Evolutionary conservation across 2,113 vertebrate genomes (phyloP).

Genomic region (Panthera uncia): DNA sequence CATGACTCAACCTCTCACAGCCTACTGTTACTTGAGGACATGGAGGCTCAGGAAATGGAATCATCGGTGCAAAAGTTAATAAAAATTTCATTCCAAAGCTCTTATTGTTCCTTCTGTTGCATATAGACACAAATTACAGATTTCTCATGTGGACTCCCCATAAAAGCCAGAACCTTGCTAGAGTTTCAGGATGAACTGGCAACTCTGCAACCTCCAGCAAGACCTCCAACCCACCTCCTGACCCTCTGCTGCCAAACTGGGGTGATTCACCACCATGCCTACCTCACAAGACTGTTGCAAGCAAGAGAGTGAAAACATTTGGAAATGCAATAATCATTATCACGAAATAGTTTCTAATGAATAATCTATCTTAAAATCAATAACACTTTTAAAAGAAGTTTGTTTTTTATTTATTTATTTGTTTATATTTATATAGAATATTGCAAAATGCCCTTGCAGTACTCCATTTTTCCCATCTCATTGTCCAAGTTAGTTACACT

Average conservation of each 20-base stretch:
- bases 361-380: constrained; percentile 24
- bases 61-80: neutral
- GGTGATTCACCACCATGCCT: neutral
- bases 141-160: neutral
- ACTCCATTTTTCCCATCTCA: neutral
- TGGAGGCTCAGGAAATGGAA: neutral
- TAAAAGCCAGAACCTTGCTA: neutral
- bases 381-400: neutral
- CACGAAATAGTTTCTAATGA: neutral
- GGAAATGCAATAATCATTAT: neutral
- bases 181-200: neutral
- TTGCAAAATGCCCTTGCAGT: neutral
- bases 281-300: neutral
- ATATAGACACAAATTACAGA: neutral
- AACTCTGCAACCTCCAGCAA: neutral
- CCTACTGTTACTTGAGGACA: neutral
- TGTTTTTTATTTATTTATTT: neutral
- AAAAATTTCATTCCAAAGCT: constrained; percentile 17
- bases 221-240: neutral
- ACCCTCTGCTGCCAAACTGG: neutral
- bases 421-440: neutral
- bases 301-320: neutral
- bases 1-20: neutral
- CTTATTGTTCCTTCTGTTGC: neutral
- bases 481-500: neutral